phyloP scores from a whole-genome alignment of 2,113 vertebrate genomes.

The Neoarius graeffei region DNA sequence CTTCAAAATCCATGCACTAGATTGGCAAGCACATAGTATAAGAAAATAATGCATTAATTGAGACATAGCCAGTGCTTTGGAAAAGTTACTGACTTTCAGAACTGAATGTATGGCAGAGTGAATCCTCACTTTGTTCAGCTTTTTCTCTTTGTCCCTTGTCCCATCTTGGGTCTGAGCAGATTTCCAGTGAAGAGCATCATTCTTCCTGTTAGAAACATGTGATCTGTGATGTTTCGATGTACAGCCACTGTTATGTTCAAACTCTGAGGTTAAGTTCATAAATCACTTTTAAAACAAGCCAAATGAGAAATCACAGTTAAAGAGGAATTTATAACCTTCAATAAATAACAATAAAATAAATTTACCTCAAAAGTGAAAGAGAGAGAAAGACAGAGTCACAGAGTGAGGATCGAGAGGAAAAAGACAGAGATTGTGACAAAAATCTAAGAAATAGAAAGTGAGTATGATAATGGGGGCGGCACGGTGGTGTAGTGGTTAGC shows the following conservation, averaged over 20 bases:
- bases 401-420: background rate
- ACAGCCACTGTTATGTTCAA: background rate
- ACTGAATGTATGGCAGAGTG: background rate
- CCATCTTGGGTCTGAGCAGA: constrained; percentile 56
- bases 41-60: background rate
- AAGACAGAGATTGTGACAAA: background rate
- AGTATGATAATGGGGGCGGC: background rate
- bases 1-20: background rate
- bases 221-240: background rate
- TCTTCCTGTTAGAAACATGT: constrained; percentile 65
- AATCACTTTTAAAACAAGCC: background rate
- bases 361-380: background rate
- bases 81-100: background rate
- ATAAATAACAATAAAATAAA: background rate
- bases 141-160: constrained; percentile 69
- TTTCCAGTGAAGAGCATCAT: constrained; percentile 77
- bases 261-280: background rate
- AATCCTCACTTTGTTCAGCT: constrained; percentile 80
- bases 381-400: background rate
- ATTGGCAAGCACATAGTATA: background rate
- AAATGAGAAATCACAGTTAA: background rate
- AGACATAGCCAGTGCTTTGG: background rate
- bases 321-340: no score
- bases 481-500: no score
- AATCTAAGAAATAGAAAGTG: constrained; percentile 22